Evolutionary conservation across 92 coral and sea anemone genomes (phyloP), one percentile per base, ranked within the genome.

Genomic region (Porites cylindrica): DNA sequence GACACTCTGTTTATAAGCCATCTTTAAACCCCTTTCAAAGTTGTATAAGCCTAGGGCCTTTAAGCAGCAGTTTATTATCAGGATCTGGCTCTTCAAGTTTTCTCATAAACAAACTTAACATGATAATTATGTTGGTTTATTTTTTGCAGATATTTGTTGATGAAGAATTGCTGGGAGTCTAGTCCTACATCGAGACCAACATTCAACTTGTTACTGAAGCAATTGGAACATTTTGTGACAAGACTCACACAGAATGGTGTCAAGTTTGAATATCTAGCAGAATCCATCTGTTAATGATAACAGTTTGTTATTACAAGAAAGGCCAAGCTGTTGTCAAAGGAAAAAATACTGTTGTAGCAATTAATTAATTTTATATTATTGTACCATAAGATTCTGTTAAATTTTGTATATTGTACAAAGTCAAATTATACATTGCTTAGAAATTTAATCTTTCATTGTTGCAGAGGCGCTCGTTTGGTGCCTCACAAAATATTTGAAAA

Each of bases 151-250:
- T 92, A 92, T 69, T 79, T 90, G 59, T 38, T 92, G 18, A 90
- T 94, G 95, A 84, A 60, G 19, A 87, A 75, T 18, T 94, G 98
- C 75, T 91, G 98, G 94, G 69, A 64, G 50, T 32, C 72, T 19
- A 83, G 69, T 17, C 92, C 94, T 10, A 11, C 67, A 7, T 88
- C 85, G 51, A 94, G 98, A 88, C 98, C 98, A 70, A 87, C 94
- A 69, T 94, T 94, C 47, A 29, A 81, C 14, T 76, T 82, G 89
- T 78, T 94, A 24, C 68, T 80, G 4, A 91, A 92, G 76, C 88
- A 94, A 72, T 54, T 94, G 78, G 80, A 64, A 43, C 75, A 72
- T 26, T 79, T 66, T 75, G 77, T 62, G 32, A 81, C 74, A 89
- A 91, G 60, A 52, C 89, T 90, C 3, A 73, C 73, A 7, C 91